phyloP scores from a whole-genome alignment of 1,140 invertebrate species.

The Cephus cinctus region DNA sequence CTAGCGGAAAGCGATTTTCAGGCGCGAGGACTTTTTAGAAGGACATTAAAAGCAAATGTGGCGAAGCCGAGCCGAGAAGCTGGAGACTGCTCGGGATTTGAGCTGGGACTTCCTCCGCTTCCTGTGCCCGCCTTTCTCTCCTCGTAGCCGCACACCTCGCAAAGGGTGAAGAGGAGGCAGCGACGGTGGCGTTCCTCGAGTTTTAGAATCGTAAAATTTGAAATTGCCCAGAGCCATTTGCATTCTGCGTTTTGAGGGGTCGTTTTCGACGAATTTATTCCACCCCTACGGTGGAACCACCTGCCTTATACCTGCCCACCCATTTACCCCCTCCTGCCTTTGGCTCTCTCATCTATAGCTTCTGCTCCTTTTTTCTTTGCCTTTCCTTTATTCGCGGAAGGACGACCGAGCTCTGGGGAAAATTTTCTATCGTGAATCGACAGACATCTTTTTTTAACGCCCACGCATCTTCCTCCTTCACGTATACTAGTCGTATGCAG shows the following conservation, averaged over 20 bases:
- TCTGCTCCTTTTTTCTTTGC: no score
- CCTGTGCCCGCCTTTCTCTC: not conserved
- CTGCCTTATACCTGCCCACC: no score
- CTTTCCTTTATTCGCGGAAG: no score
- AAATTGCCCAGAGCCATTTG: conserved; percentile 42
- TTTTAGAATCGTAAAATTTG: conserved; percentile 43
- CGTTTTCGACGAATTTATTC: conserved; percentile 38
- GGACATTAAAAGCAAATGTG: conserved; percentile 25
- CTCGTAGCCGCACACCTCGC: not conserved
- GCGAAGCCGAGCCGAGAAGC: conserved; percentile 9
- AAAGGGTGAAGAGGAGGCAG: not conserved
- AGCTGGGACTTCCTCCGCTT: not conserved
- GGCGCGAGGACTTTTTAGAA: conserved; percentile 19
- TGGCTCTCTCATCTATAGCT: no score
- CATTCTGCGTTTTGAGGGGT: conserved; percentile 35
- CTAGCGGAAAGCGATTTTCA: conserved; percentile 25
- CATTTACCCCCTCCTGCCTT: no score
- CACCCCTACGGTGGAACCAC: conserved; percentile 2
- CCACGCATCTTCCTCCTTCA: no score
- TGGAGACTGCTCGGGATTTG: conserved; percentile 2
- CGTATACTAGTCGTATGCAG: no score
- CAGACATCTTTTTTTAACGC: no score
- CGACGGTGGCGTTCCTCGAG: not conserved
- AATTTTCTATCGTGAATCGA: no score
- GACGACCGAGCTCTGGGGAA: no score